Evolutionary conservation across 2,888 invertebrate genomes (phyloP).

Genomic region (Cremastobaeus sp.): DNA sequence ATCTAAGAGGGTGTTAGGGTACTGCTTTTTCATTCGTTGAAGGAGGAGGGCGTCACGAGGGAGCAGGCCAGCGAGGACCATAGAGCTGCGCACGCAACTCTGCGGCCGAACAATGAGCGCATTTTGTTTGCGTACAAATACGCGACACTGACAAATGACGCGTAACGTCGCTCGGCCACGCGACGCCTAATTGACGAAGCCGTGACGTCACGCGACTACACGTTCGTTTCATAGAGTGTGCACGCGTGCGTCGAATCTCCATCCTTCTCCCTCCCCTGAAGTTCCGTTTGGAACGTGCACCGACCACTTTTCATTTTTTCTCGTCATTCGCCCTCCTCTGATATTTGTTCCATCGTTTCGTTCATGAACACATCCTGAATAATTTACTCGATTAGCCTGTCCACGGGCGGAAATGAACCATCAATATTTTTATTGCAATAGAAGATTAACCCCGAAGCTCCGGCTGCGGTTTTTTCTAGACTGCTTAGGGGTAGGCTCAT

Average conservation of each 20-base stretch:
- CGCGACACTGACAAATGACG: slow-evolving; percentile 76
- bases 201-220: slow-evolving; percentile 77
- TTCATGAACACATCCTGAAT: slow-evolving; percentile 66
- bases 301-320: not conserved
- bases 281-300: not conserved
- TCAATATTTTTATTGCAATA: slow-evolving; percentile 74
- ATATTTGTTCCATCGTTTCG: slow-evolving; percentile 37
- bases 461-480: slow-evolving; percentile 55
- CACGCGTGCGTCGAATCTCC: slow-evolving; percentile 24
- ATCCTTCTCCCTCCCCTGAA: not conserved
- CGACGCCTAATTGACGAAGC: slow-evolving; percentile 77
- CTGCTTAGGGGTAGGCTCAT: slow-evolving; percentile 46
- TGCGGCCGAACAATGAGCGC: slow-evolving; percentile 40
- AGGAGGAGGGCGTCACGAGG: slow-evolving; percentile 42
- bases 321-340: slow-evolving; percentile 4
- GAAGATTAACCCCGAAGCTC: slow-evolving; percentile 10
- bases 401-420: slow-evolving; percentile 73
- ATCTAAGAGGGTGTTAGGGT: slow-evolving; percentile 58
- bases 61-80: slow-evolving; percentile 5
- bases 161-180: slow-evolving; percentile 75
- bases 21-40: slow-evolving; percentile 53
- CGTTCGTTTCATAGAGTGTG: slow-evolving; percentile 14
- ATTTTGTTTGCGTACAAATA: slow-evolving; percentile 58
- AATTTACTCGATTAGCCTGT: slow-evolving; percentile 75
- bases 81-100: slow-evolving; percentile 33